Base-by-base conservation (phyloP, 2,797 vertebrate genomes). In the Hephaestus fuliginosus region DNA sequence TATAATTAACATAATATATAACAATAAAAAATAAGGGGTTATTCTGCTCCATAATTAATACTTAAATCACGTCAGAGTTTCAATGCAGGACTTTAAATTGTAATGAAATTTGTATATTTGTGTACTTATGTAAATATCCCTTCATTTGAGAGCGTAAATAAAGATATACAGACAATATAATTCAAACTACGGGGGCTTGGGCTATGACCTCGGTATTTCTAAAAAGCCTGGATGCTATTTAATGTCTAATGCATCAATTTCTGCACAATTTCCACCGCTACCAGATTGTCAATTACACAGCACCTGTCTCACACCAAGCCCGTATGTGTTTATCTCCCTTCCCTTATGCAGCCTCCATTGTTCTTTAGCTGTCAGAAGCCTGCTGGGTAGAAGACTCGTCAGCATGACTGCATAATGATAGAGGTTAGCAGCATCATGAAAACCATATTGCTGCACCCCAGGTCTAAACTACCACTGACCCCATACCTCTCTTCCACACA, bases 381-480 rank as follows among this genome's bases (percentile, higher is more conserved):
- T 82, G 85, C 80, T 68, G 78, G 93, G 96, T 94, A 94, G 96
- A 96, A 95, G 94, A 95, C 55, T 49, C 7, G 90, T 95, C 95
- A 95, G 20, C 36, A 46, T 95, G 96, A 97, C 96, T 97, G 95
- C 95, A 94, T 96, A 97, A 97, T 97, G 95, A 97, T 96, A 65
- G 70, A 30, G 94, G 96, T 94, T 95, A 95, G 94, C 52, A 93
- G 95, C 94, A 93, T 95, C 95, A 96, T 25, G 95, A 95, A 97
- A 97, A 96, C 95, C 95, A 95, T 96, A 96, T 95, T 94, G 76
- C 92, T 95, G 93, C 95, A 95, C 93, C 94, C 15, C 1, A 7
- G 17, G 56, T 48, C 28, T 20, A 39, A 61, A 67, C 12, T 7
- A 61, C 14, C 55, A 53, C 46, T 73, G 39, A 15, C 25, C 25